phyloP scores from a whole-genome alignment of 2,797 vertebrate species.

The Periparus ater region DNA sequence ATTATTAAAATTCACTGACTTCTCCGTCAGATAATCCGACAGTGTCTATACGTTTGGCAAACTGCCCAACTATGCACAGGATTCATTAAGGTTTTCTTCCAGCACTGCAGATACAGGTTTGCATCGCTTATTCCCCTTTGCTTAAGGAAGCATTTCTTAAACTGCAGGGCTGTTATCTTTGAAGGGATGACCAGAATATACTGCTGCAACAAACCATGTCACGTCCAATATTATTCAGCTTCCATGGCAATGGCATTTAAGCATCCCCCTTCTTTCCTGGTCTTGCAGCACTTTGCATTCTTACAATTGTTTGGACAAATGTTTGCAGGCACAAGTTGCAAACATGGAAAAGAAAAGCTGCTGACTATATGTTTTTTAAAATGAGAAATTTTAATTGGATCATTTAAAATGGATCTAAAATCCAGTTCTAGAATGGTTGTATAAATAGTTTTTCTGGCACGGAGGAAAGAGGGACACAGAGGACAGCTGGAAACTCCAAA shows the following conservation, averaged over 20 bases:
- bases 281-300: background rate
- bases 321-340: background rate
- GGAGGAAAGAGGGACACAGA: background rate
- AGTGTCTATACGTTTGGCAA: background rate
- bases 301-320: background rate
- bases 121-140: background rate
- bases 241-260: slow-evolving; percentile 28
- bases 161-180: background rate
- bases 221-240: background rate
- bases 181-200: background rate
- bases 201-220: background rate
- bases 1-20: background rate
- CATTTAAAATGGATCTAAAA: background rate
- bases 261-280: background rate
- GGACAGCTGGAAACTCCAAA: background rate
- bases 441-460: background rate
- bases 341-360: background rate
- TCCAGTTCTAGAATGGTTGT: background rate
- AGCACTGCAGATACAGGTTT: background rate
- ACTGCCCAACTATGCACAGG: background rate
- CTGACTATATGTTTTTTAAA: background rate
- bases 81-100: background rate
- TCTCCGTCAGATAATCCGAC: background rate
- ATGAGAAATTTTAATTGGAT: background rate
- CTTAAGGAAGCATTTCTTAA: background rate